Percentiles rank a stretch among this genome's conserved stretches.
Conservation (phyloP, 2,113 vertebrate species). For the Salvelinus fontinalis region DNA sequence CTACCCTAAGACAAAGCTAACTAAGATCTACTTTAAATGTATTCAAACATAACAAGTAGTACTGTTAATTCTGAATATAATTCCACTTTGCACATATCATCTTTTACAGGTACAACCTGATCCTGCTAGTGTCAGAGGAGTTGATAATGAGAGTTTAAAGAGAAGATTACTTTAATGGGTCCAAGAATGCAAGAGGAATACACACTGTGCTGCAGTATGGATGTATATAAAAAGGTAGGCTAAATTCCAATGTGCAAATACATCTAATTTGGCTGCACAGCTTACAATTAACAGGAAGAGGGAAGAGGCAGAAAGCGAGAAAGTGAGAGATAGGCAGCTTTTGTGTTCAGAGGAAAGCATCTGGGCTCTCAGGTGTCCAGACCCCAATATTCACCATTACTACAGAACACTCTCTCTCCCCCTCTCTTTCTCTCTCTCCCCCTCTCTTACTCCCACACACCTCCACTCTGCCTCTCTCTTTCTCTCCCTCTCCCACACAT, state of each 20-base stretch:
- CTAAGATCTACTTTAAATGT: no score
- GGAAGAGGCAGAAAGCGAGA: neutral
- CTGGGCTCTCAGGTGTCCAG: constrained; percentile 17
- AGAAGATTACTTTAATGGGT: neutral
- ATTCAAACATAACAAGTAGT: no score
- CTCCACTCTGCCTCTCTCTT: neutral
- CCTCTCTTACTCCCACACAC: neutral
- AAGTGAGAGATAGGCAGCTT: neutral
- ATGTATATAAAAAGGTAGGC: neutral
- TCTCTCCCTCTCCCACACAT: neutral
- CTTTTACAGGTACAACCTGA: neutral
- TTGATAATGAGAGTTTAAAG: neutral
- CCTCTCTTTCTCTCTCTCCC: neutral
- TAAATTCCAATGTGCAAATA: constrained; percentile 30
- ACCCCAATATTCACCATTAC: neutral
- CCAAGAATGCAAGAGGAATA: neutral
- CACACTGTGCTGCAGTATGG: neutral
- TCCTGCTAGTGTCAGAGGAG: neutral
- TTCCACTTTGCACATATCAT: neutral
- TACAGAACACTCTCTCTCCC: neutral
- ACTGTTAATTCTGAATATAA: no score
- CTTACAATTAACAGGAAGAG: constrained; percentile 21
- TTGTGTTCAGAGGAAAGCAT: constrained; percentile 16
- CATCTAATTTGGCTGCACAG: constrained; percentile 32
- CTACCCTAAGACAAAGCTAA: no score